phyloP scores from a whole-genome alignment of 2,888 invertebrate genomes.

The Microplitis manilae region DNA sequence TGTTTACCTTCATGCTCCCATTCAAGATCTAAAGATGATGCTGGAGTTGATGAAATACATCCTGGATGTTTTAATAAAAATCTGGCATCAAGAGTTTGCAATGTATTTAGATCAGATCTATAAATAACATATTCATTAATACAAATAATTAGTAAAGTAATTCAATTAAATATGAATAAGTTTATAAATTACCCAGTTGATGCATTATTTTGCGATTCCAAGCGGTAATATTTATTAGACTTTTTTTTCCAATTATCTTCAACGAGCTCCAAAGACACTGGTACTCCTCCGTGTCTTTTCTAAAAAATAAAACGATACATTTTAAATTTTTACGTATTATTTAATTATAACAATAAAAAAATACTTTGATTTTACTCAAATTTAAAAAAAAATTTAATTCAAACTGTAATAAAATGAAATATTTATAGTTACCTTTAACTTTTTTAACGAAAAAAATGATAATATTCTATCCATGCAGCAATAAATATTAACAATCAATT shows the following conservation, averaged over 20 bases:
- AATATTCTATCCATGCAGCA: constrained; percentile 61
- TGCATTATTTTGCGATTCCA: constrained; percentile 57
- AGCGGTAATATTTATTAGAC: constrained; percentile 61
- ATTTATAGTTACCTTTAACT: constrained; percentile 57
- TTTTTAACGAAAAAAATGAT: constrained; percentile 65
- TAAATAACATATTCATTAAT: constrained; percentile 30
- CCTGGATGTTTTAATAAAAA: constrained; percentile 71
- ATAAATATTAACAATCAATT: constrained; percentile 44
- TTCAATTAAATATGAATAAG: neutral
- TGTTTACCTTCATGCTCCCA: constrained; percentile 78
- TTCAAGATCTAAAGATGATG: constrained; percentile 80
- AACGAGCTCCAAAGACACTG: constrained; percentile 62
- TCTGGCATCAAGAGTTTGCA: constrained; percentile 77
- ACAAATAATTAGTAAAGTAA: neutral
- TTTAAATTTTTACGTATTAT: neutral
- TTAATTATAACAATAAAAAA: constrained; percentile 7
- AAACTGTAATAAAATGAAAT: neutral
- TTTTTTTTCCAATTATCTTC: constrained; percentile 63
- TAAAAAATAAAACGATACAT: constrained; percentile 45
- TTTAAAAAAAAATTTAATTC: neutral
- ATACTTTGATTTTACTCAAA: neutral
- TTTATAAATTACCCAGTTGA: constrained; percentile 59
- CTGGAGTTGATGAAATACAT: constrained; percentile 75
- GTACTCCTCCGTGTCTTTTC: constrained; percentile 60
- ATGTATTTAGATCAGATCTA: constrained; percentile 73